A percentile compares a stretch with the other conserved stretches of the same genome.
phyloP scores from a whole-genome alignment of 2,888 invertebrate genomes.

The Poecilus cupreus region DNA sequence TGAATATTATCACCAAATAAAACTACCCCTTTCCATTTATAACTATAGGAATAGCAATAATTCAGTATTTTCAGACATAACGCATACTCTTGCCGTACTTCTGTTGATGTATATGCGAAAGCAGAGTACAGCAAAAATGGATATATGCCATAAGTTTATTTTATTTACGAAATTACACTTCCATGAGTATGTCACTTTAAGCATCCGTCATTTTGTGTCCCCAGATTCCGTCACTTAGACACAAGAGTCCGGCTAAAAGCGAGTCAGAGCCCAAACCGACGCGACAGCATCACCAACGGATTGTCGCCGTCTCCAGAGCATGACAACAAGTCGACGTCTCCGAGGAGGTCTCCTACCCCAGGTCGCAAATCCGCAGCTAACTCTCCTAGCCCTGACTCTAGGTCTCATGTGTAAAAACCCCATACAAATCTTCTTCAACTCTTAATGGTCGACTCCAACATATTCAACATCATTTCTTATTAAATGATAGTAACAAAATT shows the following conservation, averaged over 20 bases:
- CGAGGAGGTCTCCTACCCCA: slow-evolving; percentile 73
- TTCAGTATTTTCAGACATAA: no score
- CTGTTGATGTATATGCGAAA: no score
- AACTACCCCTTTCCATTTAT: no score
- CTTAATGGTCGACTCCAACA: not conserved
- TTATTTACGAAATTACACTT: no score
- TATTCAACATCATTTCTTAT: not conserved
- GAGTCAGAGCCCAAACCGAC: slow-evolving; percentile 67
- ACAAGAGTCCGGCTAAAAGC: slow-evolving; percentile 88
- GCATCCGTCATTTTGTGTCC: slow-evolving; percentile 17
- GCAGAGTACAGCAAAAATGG: no score
- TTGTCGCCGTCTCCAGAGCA: slow-evolving; percentile 84
- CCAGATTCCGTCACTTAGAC: slow-evolving; percentile 89
- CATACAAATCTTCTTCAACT: no score
- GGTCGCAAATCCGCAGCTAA: slow-evolving; percentile 52
- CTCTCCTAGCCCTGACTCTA: slow-evolving; percentile 46
- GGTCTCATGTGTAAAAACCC: slow-evolving; percentile 25
- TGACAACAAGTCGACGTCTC: slow-evolving; percentile 75
- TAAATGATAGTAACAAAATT: not conserved
- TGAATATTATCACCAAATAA: no score
- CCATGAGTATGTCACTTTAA: no score
- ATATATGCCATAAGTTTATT: no score
- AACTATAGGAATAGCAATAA: no score
- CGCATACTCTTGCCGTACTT: no score
- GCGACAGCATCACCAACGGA: slow-evolving; percentile 74